Evolutionary conservation across 1,140 invertebrate genomes (phyloP).

Genomic region (Drosophila kohkoa): DNA sequence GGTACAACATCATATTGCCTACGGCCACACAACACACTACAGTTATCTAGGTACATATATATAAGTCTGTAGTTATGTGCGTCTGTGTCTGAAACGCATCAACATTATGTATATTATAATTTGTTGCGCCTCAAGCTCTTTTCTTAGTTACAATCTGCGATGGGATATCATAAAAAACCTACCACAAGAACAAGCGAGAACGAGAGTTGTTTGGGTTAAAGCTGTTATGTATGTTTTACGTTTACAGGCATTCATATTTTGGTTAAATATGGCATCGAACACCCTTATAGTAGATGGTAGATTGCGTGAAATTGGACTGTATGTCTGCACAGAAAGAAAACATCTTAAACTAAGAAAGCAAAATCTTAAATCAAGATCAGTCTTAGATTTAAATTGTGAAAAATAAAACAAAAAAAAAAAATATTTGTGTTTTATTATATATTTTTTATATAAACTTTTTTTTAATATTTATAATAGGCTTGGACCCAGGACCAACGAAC

Average conservation of each 20-base stretch:
- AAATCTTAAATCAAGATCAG: too few species aligned
- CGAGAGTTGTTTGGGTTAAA: slow-evolving; percentile 5
- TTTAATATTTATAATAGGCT: too few species aligned
- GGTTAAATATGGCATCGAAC: slow-evolving; percentile 34
- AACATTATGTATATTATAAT: slow-evolving; percentile 70
- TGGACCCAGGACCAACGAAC: too few species aligned
- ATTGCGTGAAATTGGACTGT: slow-evolving; percentile 57
- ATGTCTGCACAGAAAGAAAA: too few species aligned
- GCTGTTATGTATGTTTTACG: slow-evolving; percentile 27
- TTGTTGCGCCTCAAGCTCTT: slow-evolving; percentile 70
- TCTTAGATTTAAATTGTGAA: too few species aligned
- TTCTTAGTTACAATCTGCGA: slow-evolving; percentile 62
- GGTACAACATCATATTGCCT: slow-evolving; percentile 42
- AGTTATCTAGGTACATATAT: slow-evolving; percentile 52
- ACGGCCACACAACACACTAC: slow-evolving; percentile 39
- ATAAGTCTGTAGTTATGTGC: slow-evolving; percentile 31
- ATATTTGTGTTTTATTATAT: too few species aligned
- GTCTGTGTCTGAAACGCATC: slow-evolving; percentile 52
- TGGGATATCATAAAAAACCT: slow-evolving; percentile 68
- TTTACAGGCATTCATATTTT: slow-evolving; percentile 34
- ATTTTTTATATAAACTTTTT: too few species aligned
- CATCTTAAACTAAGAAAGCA: too few species aligned
- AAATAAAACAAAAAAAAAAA: too few species aligned
- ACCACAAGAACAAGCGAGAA: slow-evolving; percentile 25
- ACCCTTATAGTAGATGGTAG: neutral